Evolutionary conservation across 2,113 vertebrate genomes (phyloP).

Genomic region (Forbesichthys agassizii): DNA sequence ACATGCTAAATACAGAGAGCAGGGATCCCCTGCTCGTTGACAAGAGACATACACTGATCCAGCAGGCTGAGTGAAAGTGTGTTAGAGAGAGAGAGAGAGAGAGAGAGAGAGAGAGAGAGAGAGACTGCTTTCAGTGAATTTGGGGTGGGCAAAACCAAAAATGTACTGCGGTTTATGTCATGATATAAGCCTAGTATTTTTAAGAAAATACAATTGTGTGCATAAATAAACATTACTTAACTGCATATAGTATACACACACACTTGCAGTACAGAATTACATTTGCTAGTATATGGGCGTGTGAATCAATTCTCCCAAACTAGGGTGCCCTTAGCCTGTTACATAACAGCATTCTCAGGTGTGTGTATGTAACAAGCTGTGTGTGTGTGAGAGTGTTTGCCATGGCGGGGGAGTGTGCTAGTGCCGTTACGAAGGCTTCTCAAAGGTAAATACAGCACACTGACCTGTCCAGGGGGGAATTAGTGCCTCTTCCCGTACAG

Average conservation of each 20-base stretch:
- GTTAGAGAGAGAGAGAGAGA: no score
- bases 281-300: constrained; percentile 10
- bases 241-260: background rate
- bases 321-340: constrained; percentile 19
- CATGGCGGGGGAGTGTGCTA: constrained; percentile 14
- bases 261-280: background rate
- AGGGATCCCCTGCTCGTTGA: constrained; percentile 22
- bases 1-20: constrained; percentile 27
- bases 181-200: no score
- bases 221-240: no score
- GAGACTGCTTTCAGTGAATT: no score
- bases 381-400: background rate
- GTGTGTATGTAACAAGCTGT: background rate
- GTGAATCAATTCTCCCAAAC: constrained; percentile 1
- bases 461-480: constrained; percentile 37
- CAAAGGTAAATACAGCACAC: constrained; percentile 46
- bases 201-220: no score
- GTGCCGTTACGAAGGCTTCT: constrained; percentile 23
- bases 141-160: no score
- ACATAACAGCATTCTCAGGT: constrained; percentile 37
- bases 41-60: constrained; percentile 15
- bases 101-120: background rate
- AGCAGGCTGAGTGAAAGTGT: background rate
- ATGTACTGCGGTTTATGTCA: no score
- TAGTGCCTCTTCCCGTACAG: constrained; percentile 38